Evolutionary conservation across 1,140 invertebrate genomes (phyloP).

Genomic region (Drosophila pandora): DNA sequence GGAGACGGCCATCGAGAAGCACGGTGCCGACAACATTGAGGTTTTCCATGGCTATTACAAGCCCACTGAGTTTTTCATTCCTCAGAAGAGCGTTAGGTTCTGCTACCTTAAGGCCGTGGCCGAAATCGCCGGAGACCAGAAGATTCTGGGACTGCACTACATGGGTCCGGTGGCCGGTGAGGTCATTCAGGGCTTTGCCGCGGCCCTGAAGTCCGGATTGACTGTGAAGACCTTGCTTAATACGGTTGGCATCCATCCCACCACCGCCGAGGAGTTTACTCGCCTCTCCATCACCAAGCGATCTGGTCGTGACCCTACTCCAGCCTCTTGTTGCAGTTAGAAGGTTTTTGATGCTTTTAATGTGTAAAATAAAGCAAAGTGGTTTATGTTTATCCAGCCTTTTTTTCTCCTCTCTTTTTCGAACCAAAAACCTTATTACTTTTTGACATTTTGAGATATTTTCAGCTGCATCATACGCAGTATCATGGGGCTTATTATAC

Average conservation of each 20-base stretch:
- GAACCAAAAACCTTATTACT: too few relatives aligned
- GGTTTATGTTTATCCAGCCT: too few relatives aligned
- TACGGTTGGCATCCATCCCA: constrained; percentile 98
- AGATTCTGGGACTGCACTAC: constrained; percentile 97
- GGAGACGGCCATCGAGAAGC: constrained; percentile 90
- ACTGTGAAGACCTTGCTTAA: constrained; percentile 95
- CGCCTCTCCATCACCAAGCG: constrained; percentile 91
- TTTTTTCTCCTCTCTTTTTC: too few relatives aligned
- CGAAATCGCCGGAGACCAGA: constrained; percentile 88
- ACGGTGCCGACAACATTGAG: constrained; percentile 89
- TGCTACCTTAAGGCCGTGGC: constrained; percentile 93
- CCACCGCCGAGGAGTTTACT: constrained; percentile 95
- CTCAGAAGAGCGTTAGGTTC: constrained; percentile 90
- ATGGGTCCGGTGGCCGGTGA: constrained; percentile 98
- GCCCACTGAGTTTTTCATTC: constrained; percentile 97
- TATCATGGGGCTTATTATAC: too few relatives aligned
- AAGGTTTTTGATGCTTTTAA: neutral
- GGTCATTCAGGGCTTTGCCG: constrained; percentile 97
- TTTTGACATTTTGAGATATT: too few relatives aligned
- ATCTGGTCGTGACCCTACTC: constrained; percentile 92
- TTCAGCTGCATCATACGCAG: too few relatives aligned
- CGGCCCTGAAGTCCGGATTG: constrained; percentile 92
- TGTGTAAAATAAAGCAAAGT: neutral
- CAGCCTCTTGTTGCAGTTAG: constrained; percentile 94
- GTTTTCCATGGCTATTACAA: constrained; percentile 97